Evolutionary conservation across 2,797 vertebrate species (phyloP).

Genomic region (Adelosebastes latens): DNA sequence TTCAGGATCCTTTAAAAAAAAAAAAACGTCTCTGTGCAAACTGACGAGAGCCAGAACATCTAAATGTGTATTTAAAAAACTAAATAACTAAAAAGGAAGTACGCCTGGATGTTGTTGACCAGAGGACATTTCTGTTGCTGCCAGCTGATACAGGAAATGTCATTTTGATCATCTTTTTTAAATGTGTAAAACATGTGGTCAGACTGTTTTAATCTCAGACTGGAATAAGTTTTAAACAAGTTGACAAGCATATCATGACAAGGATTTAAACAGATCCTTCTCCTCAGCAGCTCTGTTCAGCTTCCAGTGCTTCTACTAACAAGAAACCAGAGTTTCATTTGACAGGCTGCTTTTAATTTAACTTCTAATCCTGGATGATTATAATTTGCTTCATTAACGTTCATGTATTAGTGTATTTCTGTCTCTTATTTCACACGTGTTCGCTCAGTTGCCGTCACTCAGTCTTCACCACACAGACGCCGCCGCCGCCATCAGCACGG

Average conservation of each 20-base stretch:
- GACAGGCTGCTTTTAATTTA: conserved; percentile 31
- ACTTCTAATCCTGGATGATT: conserved; percentile 67
- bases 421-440: conserved; percentile 46
- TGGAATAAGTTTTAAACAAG: not conserved
- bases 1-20: not conserved
- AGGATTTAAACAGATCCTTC: no score
- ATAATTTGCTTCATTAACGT: conserved; percentile 27
- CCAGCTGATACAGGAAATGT: not conserved
- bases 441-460: not conserved
- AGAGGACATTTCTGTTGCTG: not conserved
- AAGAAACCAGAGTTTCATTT: conserved; percentile 27
- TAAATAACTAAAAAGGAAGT: not conserved
- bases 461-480: conserved; percentile 25
- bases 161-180: not conserved
- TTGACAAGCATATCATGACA: not conserved
- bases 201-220: not conserved
- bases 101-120: not conserved
- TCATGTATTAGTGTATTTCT: conserved; percentile 6
- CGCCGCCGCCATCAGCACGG: conserved; percentile 12
- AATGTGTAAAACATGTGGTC: conserved; percentile 10
- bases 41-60: not conserved
- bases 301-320: not conserved
- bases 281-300: not conserved
- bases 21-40: not conserved
- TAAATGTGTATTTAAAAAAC: no score